Percentiles rank a stretch among this genome's conserved stretches.
phyloP scores from a whole-genome alignment of 2,113 vertebrate genomes.

The Peromyscus californicus region DNA sequence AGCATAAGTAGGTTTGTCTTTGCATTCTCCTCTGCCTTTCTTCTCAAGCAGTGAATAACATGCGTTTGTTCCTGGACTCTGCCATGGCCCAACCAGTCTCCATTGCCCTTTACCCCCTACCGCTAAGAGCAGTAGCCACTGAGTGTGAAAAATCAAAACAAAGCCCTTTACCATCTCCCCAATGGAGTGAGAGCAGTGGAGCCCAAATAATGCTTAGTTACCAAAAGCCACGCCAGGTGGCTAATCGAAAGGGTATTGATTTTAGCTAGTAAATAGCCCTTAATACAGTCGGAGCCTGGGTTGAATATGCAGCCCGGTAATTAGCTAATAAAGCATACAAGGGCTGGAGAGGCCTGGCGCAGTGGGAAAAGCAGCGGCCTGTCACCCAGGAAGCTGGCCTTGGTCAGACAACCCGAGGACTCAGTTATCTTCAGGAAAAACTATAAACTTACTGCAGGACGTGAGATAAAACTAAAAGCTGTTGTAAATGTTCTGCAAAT shows the following conservation, averaged over 20 bases:
- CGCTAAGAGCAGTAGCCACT: slow-evolving; percentile 67
- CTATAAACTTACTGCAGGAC: slow-evolving; percentile 60
- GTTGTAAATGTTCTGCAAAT: slow-evolving; percentile 81
- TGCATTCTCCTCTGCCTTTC: background rate
- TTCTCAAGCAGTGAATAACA: slow-evolving; percentile 27
- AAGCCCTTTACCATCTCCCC: slow-evolving; percentile 77
- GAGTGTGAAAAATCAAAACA: slow-evolving; percentile 82
- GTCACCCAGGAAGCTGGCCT: slow-evolving; percentile 76
- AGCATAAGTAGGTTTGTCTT: background rate
- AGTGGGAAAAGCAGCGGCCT: slow-evolving; percentile 74
- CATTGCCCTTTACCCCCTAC: slow-evolving; percentile 65
- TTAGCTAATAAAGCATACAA: slow-evolving; percentile 84
- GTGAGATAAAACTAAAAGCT: slow-evolving; percentile 79
- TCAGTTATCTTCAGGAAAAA: slow-evolving; percentile 44
- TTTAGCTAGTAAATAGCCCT: slow-evolving; percentile 84
- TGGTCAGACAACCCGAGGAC: background rate
- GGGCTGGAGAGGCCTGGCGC: slow-evolving; percentile 54
- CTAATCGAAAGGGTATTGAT: slow-evolving; percentile 84
- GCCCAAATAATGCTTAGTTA: slow-evolving; percentile 84
- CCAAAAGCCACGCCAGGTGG: slow-evolving; percentile 82
- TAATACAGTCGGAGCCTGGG: slow-evolving; percentile 79
- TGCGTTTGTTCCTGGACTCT: background rate
- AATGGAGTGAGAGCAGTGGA: slow-evolving; percentile 76
- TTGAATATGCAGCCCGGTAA: slow-evolving; percentile 81
- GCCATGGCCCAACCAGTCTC: background rate